phyloP scores from a whole-genome alignment of 2,113 vertebrate genomes.

The Meleagris gallopavo region DNA sequence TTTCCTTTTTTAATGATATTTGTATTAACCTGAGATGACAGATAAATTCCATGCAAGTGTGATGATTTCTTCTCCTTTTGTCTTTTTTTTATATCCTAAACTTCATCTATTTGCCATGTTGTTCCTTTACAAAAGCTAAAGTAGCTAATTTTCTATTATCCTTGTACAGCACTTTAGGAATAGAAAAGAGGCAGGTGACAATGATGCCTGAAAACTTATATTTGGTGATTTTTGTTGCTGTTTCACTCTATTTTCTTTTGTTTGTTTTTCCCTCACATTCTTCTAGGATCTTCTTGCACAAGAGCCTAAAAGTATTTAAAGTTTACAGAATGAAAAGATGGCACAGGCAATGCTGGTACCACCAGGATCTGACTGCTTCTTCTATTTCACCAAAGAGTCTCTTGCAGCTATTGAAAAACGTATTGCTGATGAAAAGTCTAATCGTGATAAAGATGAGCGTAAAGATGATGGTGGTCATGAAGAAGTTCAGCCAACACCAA shows the following conservation, averaged over 20 bases:
- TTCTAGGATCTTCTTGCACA: conserved; percentile 76
- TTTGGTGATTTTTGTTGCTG: neutral
- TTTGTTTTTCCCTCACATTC: neutral
- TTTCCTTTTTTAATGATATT: neutral
- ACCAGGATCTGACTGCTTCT: conserved; percentile 92
- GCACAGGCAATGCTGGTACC: conserved; percentile 85
- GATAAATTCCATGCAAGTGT: neutral
- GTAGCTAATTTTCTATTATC: neutral
- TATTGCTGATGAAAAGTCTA: conserved; percentile 85
- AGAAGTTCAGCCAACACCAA: conserved; percentile 81
- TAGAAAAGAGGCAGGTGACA: neutral
- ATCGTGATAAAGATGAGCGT: conserved; percentile 82
- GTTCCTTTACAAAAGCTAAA: neutral
- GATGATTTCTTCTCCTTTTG: neutral
- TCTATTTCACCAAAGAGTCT: conserved; percentile 88
- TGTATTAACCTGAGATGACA: neutral
- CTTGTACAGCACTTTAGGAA: neutral
- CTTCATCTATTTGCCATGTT: neutral
- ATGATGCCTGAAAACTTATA: neutral
- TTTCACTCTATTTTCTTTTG: neutral
- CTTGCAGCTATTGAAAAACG: conserved; percentile 90
- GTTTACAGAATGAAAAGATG: conserved; percentile 98
- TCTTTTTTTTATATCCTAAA: neutral
- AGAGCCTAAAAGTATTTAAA: conserved; percentile 80
- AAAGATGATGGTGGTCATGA: conserved; percentile 75